Conservation (phyloP, 2,113 vertebrate genomes). For the Nyctereutes procyonoides region DNA sequence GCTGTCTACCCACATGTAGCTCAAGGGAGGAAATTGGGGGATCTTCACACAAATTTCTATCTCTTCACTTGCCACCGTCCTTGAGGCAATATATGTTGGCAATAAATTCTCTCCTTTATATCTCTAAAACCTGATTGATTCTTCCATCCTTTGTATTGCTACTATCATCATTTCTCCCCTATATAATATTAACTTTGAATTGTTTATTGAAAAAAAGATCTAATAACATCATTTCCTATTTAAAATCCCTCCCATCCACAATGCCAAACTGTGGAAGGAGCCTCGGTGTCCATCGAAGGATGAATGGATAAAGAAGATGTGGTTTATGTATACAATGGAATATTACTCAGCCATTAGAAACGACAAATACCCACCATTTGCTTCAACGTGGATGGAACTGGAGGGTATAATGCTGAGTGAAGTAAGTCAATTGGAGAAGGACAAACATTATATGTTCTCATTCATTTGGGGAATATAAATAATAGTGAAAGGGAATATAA, state of each 20-base stretch:
- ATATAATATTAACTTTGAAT: neutral
- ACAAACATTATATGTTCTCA: too few species aligned
- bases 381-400: too few species aligned
- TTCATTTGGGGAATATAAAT: too few species aligned
- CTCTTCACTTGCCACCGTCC: neutral
- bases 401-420: too few species aligned
- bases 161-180: neutral
- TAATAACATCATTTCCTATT: neutral
- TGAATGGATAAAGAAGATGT: too few species aligned
- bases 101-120: neutral
- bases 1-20: neutral
- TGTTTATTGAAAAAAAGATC: neutral
- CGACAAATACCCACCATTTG: too few species aligned
- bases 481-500: too few species aligned
- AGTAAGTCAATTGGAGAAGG: too few species aligned
- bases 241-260: neutral
- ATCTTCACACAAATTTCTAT: neutral
- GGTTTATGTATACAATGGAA: too few species aligned
- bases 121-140: neutral
- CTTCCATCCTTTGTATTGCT: neutral
- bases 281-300: too few species aligned
- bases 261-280: too few species aligned
- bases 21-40: neutral
- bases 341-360: too few species aligned
- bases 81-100: neutral